phyloP scores from a whole-genome alignment of 2,888 invertebrate species.

The Erynnis tages region DNA sequence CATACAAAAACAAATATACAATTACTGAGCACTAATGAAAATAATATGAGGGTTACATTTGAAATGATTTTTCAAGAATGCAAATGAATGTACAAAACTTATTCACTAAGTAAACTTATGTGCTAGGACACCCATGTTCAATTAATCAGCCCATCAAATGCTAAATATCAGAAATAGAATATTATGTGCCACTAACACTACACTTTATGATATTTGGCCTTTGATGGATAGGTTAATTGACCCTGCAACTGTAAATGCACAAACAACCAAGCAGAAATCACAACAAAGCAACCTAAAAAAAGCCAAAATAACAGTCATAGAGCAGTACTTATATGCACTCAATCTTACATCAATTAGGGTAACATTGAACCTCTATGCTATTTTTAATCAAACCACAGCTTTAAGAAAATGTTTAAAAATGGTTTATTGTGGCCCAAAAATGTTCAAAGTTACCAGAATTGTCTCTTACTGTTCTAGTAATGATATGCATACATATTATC shows the following conservation, averaged over 20 bases:
- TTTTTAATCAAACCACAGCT: no score
- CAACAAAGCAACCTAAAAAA: conserved; percentile 40
- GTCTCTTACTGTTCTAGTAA: no score
- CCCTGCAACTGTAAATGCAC: conserved; percentile 67
- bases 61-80: not conserved
- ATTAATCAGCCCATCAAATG: conserved; percentile 70
- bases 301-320: not conserved
- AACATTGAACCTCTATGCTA: no score
- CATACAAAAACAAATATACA: conserved; percentile 1
- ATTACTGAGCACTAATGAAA: not conserved
- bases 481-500: no score
- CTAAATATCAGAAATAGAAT: not conserved
- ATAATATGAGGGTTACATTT: conserved; percentile 2
- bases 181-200: not conserved
- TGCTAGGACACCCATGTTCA: conserved; percentile 76
- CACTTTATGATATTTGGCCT: conserved; percentile 32
- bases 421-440: no score
- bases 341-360: no score
- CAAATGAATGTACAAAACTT: conserved; percentile 27
- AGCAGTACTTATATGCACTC: no score
- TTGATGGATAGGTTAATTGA: conserved; percentile 75
- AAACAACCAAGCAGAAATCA: conserved; percentile 65
- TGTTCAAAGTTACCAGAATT: no score
- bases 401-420: no score
- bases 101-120: conserved; percentile 45